Base-by-base conservation (phyloP, 2,797 vertebrate genomes). In the Buceros bicornis region DNA sequence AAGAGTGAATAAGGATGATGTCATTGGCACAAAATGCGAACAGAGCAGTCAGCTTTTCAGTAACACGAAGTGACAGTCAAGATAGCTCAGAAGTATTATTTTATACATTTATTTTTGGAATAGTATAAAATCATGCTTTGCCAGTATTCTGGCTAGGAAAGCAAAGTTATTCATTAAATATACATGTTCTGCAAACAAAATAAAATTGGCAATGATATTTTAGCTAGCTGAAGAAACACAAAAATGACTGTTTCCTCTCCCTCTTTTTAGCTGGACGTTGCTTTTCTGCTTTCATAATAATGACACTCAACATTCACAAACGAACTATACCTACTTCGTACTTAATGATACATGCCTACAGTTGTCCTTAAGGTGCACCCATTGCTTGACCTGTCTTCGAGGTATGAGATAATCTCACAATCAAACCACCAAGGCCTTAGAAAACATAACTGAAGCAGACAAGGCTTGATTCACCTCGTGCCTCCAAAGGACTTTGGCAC, bases 81-180 rank as follows among this genome's bases (percentile, higher is more conserved):
- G 89, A 78, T 40, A 94, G 37, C 43, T 97, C 86, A 88, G 35
- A 89, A 73, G 58, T 37, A 94, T 79, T 37, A 94, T 79, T 91
- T 89, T 78, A 90, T 86, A 58, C 15, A 28, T 78, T 86, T 94
- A 89, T 96, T 97, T 94, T 95, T 93, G 29, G 58, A 87, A 94
- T 45, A 37, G 3, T 66, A 73, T 62, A 56, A 80, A 82, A 67
- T 74, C 57, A 82, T 0, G 0, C 35, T 83, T 88, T 95, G 65
- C 58, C 58, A 91, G 79, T 86, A 87, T 60, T 87, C 83, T 87
- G 79, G 35, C 31, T 33, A 20, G 20, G 25, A 88, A 77, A 84
- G 15, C 51, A 82, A 72, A 79, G 20, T 40, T 89, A 88, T 67
- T 86, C 42, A 82, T 88, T 86, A 90, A 88, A 93, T 86, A 91